Conservation (phyloP, 2,888 invertebrate species). For the Eristalis tenax region DNA sequence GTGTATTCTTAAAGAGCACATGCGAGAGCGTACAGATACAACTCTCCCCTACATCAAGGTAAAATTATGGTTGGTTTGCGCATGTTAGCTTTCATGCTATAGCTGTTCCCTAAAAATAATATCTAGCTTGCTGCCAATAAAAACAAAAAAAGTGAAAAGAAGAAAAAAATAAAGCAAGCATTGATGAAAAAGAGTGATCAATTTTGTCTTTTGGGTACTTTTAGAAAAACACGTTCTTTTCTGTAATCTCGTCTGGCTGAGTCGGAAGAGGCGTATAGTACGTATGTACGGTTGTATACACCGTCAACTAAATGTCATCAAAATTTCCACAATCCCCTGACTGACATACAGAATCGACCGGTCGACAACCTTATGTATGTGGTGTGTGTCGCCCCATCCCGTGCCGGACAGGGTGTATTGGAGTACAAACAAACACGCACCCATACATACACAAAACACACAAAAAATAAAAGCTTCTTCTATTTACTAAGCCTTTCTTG, state of each 20-base stretch:
- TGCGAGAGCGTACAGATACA: not conserved
- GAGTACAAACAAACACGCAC: not conserved
- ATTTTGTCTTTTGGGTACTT: slow-evolving; percentile 4
- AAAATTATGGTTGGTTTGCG: slow-evolving; percentile 51
- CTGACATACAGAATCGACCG: slow-evolving; percentile 57
- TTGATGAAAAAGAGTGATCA: slow-evolving; percentile 26
- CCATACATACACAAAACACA: not conserved
- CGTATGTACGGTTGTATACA: not conserved
- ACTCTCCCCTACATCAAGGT: slow-evolving; percentile 39
- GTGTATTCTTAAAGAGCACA: not conserved
- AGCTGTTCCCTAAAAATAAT: slow-evolving; percentile 65
- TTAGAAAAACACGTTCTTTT: not conserved
- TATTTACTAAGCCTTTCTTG: slow-evolving; percentile 58
- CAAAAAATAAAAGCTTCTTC: slow-evolving; percentile 39
- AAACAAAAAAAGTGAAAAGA: slow-evolving; percentile 30
- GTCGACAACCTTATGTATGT: slow-evolving; percentile 63
- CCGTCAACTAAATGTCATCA: slow-evolving; percentile 41
- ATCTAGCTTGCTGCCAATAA: slow-evolving; percentile 63
- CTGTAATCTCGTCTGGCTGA: slow-evolving; percentile 18
- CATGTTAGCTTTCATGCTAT: slow-evolving; percentile 43
- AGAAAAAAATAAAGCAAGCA: not conserved
- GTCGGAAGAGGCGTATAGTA: slow-evolving; percentile 10
- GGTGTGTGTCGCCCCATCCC: slow-evolving; percentile 1
- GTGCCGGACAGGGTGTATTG: slow-evolving; percentile 38
- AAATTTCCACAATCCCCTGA: slow-evolving; percentile 11